phyloP scores from a whole-genome alignment of 2,797 vertebrate species.

The Anolis apletophallus region DNA sequence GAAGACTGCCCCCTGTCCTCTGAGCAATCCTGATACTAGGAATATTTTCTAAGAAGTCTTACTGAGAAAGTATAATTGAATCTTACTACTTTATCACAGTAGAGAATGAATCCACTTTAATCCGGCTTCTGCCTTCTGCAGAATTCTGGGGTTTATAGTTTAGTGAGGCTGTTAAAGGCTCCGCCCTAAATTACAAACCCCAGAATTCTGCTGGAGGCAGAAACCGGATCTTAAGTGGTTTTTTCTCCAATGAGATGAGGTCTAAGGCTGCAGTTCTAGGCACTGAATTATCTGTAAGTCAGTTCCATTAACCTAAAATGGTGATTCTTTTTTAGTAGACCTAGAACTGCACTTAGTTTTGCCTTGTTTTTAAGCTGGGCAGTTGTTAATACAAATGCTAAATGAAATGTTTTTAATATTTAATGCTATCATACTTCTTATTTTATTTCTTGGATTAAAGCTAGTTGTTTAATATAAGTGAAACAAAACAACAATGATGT shows the following conservation, averaged over 20 bases:
- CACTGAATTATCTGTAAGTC: not conserved
- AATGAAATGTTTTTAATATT: not conserved
- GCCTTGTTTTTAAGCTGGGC: not conserved
- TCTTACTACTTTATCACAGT: not conserved
- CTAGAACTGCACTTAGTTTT: not conserved
- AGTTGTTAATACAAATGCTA: not conserved
- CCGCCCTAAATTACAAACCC: too few relatives aligned
- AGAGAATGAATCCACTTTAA: too few relatives aligned
- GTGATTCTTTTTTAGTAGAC: not conserved
- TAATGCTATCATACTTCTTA: not conserved
- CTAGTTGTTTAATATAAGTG: constrained; percentile 26
- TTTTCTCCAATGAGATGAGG: too few relatives aligned
- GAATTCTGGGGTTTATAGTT: too few relatives aligned
- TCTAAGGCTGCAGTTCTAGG: not conserved
- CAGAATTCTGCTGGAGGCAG: too few relatives aligned
- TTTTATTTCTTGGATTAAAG: not conserved
- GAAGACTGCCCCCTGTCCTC: not conserved
- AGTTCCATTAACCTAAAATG: not conserved
- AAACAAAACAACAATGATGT: not conserved
- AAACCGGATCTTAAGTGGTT: too few relatives aligned
- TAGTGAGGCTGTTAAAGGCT: too few relatives aligned
- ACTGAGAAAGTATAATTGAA: not conserved
- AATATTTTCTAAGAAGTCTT: not conserved
- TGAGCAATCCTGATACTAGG: not conserved
- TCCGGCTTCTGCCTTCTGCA: too few relatives aligned